A percentile compares a stretch with the other conserved stretches of the same genome.
These are phyloP conservation scores for Branchellion lobata DNA, from an alignment of 2,888 invertebrate genomes.

Conservation along the genomic window DNA sequence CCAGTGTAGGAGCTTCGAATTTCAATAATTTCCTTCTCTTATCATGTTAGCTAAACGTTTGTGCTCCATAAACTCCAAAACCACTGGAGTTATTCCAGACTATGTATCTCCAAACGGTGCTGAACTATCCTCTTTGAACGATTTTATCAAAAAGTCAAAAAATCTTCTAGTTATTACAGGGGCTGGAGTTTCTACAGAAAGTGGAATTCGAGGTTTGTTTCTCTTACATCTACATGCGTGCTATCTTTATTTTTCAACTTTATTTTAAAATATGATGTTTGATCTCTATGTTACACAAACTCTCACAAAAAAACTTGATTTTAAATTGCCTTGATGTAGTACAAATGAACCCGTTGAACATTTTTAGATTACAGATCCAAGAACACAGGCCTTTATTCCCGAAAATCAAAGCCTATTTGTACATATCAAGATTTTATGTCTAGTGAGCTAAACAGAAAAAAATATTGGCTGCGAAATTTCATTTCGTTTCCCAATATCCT, in stretches of 20 bases:
- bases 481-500: conserved; percentile 86
- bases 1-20: no score
- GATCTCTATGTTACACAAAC: no score
- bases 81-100: background rate
- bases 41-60: conserved; percentile 12
- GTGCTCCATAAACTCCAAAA: conserved; percentile 5
- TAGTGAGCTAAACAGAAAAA: conserved; percentile 68
- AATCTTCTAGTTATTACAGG: conserved; percentile 77
- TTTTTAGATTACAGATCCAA: conserved; percentile 50
- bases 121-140: conserved; percentile 64
- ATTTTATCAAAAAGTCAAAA: conserved; percentile 66
- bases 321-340: background rate
- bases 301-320: background rate
- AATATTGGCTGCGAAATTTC: conserved; percentile 95
- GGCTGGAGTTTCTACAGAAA: conserved; percentile 92
- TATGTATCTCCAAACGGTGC: conserved; percentile 63
- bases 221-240: no score
- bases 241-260: background rate
- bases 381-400: conserved; percentile 71
- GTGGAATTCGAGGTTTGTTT: conserved; percentile 60
- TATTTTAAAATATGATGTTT: no score
- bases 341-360: background rate
- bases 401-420: conserved; percentile 79
- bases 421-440: conserved; percentile 78
- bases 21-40: no score